Percentiles rank a stretch among this genome's conserved stretches.
Conservation (phyloP, 2,113 vertebrate species). For the Podocnemis expansa region DNA sequence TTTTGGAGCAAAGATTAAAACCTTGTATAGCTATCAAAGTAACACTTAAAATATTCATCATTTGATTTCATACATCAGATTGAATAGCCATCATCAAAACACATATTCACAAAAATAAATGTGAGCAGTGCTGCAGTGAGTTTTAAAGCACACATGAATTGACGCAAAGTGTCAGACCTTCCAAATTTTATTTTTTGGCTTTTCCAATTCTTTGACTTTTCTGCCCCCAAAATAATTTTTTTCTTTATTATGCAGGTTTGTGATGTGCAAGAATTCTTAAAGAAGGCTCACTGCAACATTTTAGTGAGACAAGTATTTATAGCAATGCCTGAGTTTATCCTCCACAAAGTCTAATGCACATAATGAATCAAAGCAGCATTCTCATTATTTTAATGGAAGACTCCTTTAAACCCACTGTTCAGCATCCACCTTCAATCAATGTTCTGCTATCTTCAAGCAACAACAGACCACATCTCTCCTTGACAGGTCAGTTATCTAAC, state of each 20-base stretch:
- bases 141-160: background rate
- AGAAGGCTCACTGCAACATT: background rate
- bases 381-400: background rate
- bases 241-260: background rate
- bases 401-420: background rate
- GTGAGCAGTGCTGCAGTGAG: background rate
- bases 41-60: background rate
- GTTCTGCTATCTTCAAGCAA: background rate
- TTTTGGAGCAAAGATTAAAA: background rate
- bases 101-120: background rate
- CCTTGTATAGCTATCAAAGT: background rate
- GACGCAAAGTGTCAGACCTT: background rate
- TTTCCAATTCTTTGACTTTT: background rate
- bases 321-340: background rate
- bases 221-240: background rate
- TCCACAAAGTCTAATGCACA: background rate
- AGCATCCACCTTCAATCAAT: background rate
- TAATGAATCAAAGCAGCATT: background rate
- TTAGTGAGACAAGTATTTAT: background rate
- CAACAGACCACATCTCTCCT: background rate
- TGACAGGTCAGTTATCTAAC: background rate
- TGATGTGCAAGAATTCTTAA: background rate
- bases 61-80: background rate
- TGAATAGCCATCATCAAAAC: background rate
- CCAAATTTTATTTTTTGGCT: background rate